These are phyloP conservation scores for Phrynosoma platyrhinos DNA, from an alignment of 2,113 vertebrate species.

Conservation along the genomic window DNA sequence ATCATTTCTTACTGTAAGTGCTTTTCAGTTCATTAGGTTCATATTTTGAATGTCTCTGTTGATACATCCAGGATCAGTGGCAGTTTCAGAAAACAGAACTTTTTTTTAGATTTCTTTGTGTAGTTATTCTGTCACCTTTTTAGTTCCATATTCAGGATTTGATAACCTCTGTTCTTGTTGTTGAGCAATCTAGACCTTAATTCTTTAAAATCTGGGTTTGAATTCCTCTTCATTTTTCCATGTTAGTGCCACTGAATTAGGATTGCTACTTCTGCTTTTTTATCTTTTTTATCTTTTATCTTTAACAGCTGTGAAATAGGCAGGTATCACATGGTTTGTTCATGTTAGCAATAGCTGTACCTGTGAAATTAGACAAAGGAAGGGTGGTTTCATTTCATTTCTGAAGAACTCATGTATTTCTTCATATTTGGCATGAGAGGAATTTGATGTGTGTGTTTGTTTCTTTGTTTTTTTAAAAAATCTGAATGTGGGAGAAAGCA, in stretches of 20 bases:
- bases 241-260: no score
- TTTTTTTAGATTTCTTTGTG: neutral
- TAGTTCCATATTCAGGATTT: neutral
- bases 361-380: no score
- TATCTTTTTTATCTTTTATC: no score
- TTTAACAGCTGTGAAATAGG: no score
- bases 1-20: neutral
- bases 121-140: neutral
- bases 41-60: constrained; percentile 18
- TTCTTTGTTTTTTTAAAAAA: neutral
- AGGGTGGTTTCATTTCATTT: no score
- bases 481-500: neutral
- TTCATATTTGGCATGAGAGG: neutral
- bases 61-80: constrained; percentile 11
- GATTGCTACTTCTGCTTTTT: no score
- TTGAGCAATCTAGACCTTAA: no score
- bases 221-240: no score
- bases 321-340: no score
- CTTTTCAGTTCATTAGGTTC: constrained; percentile 56
- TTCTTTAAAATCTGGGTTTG: no score
- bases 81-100: constrained; percentile 6
- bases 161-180: neutral
- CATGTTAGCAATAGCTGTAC: no score
- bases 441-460: neutral
- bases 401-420: neutral